These are phyloP conservation scores for Zosterops borbonicus DNA, from an alignment of 2,113 vertebrate species.

Conservation along the genomic window DNA sequence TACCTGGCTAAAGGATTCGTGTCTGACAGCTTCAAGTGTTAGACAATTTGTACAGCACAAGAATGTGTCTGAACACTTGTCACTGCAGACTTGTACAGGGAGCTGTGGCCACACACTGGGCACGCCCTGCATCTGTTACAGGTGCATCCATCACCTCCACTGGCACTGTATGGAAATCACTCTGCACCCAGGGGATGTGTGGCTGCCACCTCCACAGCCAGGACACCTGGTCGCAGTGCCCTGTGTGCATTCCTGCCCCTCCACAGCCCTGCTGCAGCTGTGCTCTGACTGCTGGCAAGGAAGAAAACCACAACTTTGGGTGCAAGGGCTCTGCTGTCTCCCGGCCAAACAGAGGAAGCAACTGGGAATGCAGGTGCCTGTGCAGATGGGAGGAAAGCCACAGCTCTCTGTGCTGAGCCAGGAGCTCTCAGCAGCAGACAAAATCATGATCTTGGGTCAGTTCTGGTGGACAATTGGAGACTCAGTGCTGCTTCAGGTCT, in stretches of 20 bases:
- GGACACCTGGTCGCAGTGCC: rapidly evolving
- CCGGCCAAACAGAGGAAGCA: background rate
- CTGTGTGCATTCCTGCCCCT: rapidly evolving
- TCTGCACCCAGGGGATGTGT: rapidly evolving
- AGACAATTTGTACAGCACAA: slow-evolving; percentile 3
- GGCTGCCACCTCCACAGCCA: background rate
- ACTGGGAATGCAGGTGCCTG: background rate
- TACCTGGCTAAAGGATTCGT: slow-evolving; percentile 10
- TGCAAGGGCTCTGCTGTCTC: background rate
- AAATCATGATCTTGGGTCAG: rapidly evolving
- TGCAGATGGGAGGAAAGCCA: background rate
- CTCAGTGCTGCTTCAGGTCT: background rate
- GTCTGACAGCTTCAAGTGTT: slow-evolving; percentile 30
- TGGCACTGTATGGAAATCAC: rapidly evolving
- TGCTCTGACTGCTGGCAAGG: background rate
- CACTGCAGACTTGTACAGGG: background rate
- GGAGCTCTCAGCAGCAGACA: background rate
- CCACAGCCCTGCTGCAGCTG: background rate
- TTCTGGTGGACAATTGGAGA: background rate
- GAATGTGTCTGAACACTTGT: background rate
- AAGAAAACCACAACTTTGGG: background rate
- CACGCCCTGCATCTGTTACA: background rate
- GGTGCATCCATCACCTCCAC: background rate
- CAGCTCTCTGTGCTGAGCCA: background rate
- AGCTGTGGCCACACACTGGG: background rate